Percentiles rank a stretch among this genome's conserved stretches.
Evolutionary conservation across 2,113 vertebrate genomes (phyloP).

Genomic region (Ageneiosus marmoratus): DNA sequence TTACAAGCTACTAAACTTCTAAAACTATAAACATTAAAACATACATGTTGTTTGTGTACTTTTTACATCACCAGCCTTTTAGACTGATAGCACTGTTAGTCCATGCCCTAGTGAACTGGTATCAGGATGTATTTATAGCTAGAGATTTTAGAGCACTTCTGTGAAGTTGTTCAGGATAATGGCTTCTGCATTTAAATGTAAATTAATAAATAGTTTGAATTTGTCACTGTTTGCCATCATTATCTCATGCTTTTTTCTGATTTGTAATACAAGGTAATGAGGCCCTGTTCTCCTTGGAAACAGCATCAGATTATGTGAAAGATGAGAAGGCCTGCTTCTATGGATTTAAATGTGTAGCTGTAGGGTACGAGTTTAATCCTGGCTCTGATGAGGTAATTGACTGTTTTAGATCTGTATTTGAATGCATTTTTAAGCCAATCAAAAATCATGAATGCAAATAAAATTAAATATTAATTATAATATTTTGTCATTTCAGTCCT

Average conservation of each 20-base stretch:
- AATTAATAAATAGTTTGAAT: not conserved
- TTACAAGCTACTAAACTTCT: not conserved
- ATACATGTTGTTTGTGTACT: not conserved
- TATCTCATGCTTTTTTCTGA: conserved; percentile 31
- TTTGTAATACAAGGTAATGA: conserved; percentile 83
- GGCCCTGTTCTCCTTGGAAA: conserved; percentile 94
- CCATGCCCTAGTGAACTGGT: not conserved
- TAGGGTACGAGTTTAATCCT: conserved; percentile 97
- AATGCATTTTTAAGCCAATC: not conserved
- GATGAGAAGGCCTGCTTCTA: conserved; percentile 97
- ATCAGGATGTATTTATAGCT: not conserved
- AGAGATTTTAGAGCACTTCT: not conserved
- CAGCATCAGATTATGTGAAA: conserved; percentile 98
- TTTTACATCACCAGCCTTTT: not conserved
- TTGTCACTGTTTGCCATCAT: not conserved
- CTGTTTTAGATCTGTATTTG: not conserved
- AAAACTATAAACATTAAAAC: not conserved
- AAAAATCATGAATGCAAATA: too few species aligned
- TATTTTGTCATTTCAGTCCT: not conserved
- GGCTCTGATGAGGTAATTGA: conserved; percentile 88
- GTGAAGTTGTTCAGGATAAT: not conserved
- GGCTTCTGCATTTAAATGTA: not conserved
- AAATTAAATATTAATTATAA: not conserved
- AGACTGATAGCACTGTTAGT: not conserved
- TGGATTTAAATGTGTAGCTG: conserved; percentile 95